Evolutionary conservation across 37 sponge, comb jelly and placozoan genomes (phyloP).

Genomic region (Oscarella lobularis): DNA sequence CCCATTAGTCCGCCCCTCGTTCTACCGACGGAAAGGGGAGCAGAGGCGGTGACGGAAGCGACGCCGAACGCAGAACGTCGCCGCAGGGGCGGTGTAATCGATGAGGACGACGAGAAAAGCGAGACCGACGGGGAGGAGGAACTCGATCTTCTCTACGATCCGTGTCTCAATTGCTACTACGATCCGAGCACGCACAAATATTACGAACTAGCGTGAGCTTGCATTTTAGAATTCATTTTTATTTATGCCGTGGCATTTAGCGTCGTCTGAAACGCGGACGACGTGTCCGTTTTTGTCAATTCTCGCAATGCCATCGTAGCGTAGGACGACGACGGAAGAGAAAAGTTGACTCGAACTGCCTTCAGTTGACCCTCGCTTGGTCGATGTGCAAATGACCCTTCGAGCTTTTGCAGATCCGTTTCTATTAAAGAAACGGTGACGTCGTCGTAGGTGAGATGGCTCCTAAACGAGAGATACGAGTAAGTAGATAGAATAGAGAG

Average conservation of each 20-base stretch:
- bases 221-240: too few relatives aligned
- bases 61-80: too few relatives aligned
- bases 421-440: conserved; percentile 29
- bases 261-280: conserved; percentile 33
- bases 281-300: conserved; percentile 61
- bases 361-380: neutral
- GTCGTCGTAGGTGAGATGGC: conserved; percentile 32
- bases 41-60: too few relatives aligned
- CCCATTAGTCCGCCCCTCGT: too few relatives aligned
- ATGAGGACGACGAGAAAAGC: too few relatives aligned
- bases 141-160: conserved; percentile 71
- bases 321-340: conserved; percentile 65
- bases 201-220: conserved; percentile 59
- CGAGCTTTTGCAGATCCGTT: conserved; percentile 47
- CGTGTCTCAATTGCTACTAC: conserved; percentile 70
- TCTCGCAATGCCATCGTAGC: conserved; percentile 92
- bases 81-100: too few relatives aligned
- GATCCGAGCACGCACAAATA: conserved; percentile 77
- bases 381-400: neutral
- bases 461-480: conserved; percentile 19
- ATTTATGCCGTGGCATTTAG: too few relatives aligned
- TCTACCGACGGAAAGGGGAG: too few relatives aligned
- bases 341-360: conserved; percentile 32
- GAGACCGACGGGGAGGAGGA: conserved; percentile 36
- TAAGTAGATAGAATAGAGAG: neutral